Evolutionary conservation across 2,888 invertebrate genomes (phyloP), one percentile per base, ranked within the genome.

Genomic region (Melitaea athalia): DNA sequence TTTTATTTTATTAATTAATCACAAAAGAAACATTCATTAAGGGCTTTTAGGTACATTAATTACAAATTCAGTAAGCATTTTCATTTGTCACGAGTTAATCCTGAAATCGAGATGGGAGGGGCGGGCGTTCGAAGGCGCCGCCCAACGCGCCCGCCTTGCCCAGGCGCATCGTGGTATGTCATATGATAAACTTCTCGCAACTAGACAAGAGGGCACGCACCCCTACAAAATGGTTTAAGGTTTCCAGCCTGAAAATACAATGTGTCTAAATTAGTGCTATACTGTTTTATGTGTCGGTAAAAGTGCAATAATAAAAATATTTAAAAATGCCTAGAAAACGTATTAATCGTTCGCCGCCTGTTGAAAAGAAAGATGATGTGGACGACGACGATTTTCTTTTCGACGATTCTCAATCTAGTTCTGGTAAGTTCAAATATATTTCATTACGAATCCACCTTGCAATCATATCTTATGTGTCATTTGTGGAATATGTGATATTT

Each of bases 301-400:
- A 10, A 43, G 59, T 43, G 43, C 6, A 60, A 60, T 55, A 33
- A 31, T 6, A 38, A 38, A 38, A 38, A 38, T 38, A 38, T 38
- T 7, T 7, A 3, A 57, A 49, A 81, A 92, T 92, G 92, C 92
- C 92, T 8, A 84, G 91, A 72, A 92, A 92, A 85, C 81, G 89
- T 49, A 81, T 78, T 38, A 87, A 83, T 74, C 81, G 84, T 73
- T 86, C 90, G 1, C 85, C 88, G 33, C 82, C 87, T 0, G 73
- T 79, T 10, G 91, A 91, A 17, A 91, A 87, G 70, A 83, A 86
- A 59, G 91, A 91, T 12, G 91, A 89, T 49, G 81, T 75, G 7
- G 91, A 91, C 11, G 92, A 92, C 70, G 92, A 92, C 70, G 92
- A 92, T 76, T 91, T 91, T 72, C 87, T 89, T 70, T 91, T 91